phyloP scores from a whole-genome alignment of 2,113 vertebrate species.

The Spizaetus ornatus region DNA sequence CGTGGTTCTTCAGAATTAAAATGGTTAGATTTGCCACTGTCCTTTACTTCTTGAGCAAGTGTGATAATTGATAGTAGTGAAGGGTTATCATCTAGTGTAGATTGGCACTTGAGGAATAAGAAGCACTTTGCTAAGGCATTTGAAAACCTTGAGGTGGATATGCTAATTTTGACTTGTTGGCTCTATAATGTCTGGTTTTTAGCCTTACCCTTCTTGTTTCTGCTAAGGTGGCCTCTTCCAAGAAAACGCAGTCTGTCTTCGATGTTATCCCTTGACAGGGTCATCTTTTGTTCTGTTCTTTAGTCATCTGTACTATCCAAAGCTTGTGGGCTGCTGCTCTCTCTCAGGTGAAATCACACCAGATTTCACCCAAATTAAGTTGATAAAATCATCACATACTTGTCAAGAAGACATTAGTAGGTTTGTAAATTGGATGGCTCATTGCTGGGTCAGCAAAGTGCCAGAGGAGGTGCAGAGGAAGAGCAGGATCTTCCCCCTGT shows the following conservation, averaged over 20 bases:
- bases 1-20: neutral
- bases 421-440: neutral
- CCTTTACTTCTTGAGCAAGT: neutral
- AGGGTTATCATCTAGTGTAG: neutral
- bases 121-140: neutral
- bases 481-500: neutral
- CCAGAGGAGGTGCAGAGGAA: neutral
- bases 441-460: neutral
- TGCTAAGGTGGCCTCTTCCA: neutral
- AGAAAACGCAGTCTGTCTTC: neutral
- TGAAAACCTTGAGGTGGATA: neutral
- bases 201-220: neutral
- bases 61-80: neutral
- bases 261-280: neutral
- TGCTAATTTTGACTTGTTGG: neutral
- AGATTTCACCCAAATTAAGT: neutral
- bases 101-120: neutral
- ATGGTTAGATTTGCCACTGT: neutral
- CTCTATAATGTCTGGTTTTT: neutral
- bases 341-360: neutral
- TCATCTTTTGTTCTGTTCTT: neutral
- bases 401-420: neutral
- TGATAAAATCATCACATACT: neutral
- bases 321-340: neutral
- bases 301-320: neutral